Percentiles rank a stretch among this genome's conserved stretches.
Conservation (phyloP, 2,797 vertebrate genomes). For the Pseudochaenichthys georgianus region DNA sequence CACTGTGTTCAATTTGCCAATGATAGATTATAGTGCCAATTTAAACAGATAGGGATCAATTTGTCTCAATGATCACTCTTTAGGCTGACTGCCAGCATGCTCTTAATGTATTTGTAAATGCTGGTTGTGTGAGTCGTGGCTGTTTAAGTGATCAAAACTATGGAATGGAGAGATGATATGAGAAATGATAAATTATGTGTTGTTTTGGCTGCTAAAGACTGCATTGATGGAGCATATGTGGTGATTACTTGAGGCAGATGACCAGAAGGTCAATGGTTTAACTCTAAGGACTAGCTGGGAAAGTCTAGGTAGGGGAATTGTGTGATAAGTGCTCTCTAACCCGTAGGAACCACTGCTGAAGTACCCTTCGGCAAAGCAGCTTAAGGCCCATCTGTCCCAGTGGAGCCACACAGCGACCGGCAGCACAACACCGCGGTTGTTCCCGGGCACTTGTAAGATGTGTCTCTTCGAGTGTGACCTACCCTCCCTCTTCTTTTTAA, state of each 20-base stretch:
- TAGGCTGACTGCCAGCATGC: conserved; percentile 91
- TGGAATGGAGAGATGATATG: conserved; percentile 46
- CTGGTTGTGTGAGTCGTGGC: conserved; percentile 76
- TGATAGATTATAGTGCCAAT: conserved; percentile 98
- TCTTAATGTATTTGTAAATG: conserved; percentile 83
- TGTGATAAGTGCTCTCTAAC: conserved; percentile 74
- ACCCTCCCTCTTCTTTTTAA: conserved; percentile 53
- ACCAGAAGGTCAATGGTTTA: conserved; percentile 75
- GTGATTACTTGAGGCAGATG: conserved; percentile 65
- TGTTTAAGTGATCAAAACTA: conserved; percentile 69
- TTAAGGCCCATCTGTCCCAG: conserved; percentile 76
- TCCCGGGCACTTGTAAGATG: conserved; percentile 63
- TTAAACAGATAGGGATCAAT: conserved; percentile 98
- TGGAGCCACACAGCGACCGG: conserved; percentile 62
- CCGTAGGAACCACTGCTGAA: conserved; percentile 71
- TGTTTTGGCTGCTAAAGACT: conserved; percentile 67
- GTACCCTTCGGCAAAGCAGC: conserved; percentile 78
- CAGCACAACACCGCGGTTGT: conserved; percentile 57
- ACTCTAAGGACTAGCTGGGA: conserved; percentile 70
- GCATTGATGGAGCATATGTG: conserved; percentile 46
- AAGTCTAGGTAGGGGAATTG: conserved; percentile 71
- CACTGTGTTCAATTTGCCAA: conserved; percentile 93
- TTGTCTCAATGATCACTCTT: conserved; percentile 98
- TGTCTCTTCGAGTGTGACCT: conserved; percentile 71
- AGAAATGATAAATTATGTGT: conserved; percentile 62